Conservation (phyloP, 2,797 vertebrate genomes). For the Rhinogobio ventralis region DNA sequence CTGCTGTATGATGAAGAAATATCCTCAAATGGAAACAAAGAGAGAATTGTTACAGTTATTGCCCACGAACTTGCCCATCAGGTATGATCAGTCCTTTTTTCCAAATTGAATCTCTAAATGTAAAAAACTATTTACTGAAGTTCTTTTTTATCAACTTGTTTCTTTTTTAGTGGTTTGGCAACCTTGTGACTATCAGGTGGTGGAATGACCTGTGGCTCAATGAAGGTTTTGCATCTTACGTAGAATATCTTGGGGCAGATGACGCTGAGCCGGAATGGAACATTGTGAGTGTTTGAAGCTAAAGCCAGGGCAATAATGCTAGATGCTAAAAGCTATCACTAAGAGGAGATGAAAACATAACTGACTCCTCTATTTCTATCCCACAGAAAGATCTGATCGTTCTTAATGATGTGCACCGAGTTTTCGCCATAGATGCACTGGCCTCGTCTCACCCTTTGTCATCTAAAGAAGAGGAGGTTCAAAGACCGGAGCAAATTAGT, state of each 20-base stretch:
- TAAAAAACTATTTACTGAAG: background rate
- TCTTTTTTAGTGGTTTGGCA: constrained; percentile 92
- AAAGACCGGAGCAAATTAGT: constrained; percentile 80
- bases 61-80: constrained; percentile 65
- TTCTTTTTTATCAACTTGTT: background rate
- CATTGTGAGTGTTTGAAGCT: constrained; percentile 76
- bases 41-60: constrained; percentile 79
- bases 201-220: constrained; percentile 98
- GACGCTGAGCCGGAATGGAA: constrained; percentile 77
- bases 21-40: constrained; percentile 83
- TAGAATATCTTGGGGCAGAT: constrained; percentile 89
- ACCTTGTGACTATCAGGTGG: constrained; percentile 92
- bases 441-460: constrained; percentile 82
- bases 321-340: background rate
- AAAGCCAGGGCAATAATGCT: background rate
- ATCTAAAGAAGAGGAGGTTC: constrained; percentile 73
- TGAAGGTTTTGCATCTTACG: constrained; percentile 94
- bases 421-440: constrained; percentile 81
- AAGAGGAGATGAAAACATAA: background rate
- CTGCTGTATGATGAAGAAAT: constrained; percentile 66
- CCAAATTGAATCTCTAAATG: background rate
- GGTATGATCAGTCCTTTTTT: constrained; percentile 28
- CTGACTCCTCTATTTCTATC: background rate
- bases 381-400: constrained; percentile 83
- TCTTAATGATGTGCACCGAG: constrained; percentile 72